These are phyloP conservation scores for Liasis olivaceus DNA, from an alignment of 2,797 vertebrate genomes.

Conservation along the genomic window DNA sequence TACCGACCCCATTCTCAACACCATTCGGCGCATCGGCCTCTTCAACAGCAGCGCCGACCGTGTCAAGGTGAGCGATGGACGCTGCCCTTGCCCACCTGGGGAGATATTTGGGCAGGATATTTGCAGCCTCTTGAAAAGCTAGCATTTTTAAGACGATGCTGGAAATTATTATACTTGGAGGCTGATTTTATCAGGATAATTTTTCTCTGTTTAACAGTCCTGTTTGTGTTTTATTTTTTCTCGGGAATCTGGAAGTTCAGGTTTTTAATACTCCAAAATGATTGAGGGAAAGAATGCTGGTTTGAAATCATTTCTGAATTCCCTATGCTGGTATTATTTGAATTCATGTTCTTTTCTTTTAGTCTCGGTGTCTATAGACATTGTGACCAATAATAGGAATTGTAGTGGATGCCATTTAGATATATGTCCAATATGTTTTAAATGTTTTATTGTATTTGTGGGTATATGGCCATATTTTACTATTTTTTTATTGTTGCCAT, in stretches of 20 bases:
- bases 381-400: neutral
- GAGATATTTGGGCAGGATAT: neutral
- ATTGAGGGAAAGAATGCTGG: neutral
- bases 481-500: neutral
- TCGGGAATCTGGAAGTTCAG: neutral
- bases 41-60: conserved; percentile 90
- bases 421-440: neutral
- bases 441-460: neutral
- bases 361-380: neutral
- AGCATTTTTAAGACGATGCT: neutral
- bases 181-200: neutral
- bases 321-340: neutral
- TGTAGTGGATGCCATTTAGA: neutral
- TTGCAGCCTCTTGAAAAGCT: too few relatives aligned
- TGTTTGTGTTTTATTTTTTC: neutral
- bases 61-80: conserved; percentile 79
- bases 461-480: neutral
- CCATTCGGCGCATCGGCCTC: conserved; percentile 87
- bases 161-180: neutral
- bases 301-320: neutral
- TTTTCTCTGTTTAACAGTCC: neutral
- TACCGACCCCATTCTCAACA: conserved; percentile 86
- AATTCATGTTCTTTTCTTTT: neutral
- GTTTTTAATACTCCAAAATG: neutral
- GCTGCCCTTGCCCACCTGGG: neutral